These are phyloP conservation scores for Coptodon rendalli DNA, from an alignment of 2,113 vertebrate species.

Conservation along the genomic window DNA sequence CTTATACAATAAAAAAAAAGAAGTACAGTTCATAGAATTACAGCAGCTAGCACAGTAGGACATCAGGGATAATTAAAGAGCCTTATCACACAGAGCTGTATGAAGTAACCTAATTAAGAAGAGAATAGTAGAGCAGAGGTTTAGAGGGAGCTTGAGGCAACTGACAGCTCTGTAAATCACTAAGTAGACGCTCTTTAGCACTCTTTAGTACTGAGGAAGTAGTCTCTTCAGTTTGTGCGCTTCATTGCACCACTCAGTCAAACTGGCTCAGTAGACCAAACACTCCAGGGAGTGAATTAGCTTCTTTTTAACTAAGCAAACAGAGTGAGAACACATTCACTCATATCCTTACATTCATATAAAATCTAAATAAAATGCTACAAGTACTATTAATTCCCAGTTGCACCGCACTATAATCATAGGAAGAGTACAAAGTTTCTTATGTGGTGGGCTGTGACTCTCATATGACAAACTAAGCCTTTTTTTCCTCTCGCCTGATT, in stretches of 20 bases:
- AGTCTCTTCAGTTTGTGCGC: not conserved
- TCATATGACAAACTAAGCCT: not conserved
- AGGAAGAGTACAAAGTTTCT: not conserved
- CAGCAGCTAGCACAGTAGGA: constrained; percentile 53
- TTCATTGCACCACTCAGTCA: constrained; percentile 11
- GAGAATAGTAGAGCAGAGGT: constrained; percentile 12
- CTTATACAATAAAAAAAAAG: constrained; percentile 5
- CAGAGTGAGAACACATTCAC: not conserved
- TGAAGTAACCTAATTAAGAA: constrained; percentile 67
- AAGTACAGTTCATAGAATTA: constrained; percentile 44
- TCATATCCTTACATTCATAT: not conserved
- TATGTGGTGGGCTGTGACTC: not conserved
- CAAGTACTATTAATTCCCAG: not conserved
- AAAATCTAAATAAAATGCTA: not conserved
- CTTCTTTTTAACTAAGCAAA: constrained; percentile 13
- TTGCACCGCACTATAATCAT: not conserved
- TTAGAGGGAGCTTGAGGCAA: constrained; percentile 53
- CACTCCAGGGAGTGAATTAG: constrained; percentile 4
- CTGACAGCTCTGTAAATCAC: constrained; percentile 55
- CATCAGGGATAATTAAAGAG: constrained; percentile 62
- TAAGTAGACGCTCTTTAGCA: constrained; percentile 54
- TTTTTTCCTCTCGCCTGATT: not conserved
- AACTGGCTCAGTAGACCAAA: not conserved
- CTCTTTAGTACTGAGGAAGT: constrained; percentile 45
- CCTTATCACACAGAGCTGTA: constrained; percentile 43